These are phyloP conservation scores for Microcebus lehilahytsara DNA, from an alignment of 2,113 vertebrate genomes.

Conservation along the genomic window DNA sequence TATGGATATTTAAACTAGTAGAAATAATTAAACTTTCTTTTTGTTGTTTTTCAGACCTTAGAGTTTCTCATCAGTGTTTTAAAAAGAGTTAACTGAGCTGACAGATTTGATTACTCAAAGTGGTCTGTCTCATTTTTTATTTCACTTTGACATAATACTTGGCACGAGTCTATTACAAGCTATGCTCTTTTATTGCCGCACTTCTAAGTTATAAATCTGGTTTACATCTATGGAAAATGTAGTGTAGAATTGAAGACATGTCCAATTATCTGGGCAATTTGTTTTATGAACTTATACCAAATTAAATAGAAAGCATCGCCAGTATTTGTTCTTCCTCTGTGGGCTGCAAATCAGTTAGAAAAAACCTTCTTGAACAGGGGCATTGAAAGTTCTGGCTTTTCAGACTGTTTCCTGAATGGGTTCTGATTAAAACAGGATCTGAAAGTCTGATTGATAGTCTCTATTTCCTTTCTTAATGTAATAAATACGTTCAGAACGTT, in stretches of 20 bases:
- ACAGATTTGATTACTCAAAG: slow-evolving; percentile 74
- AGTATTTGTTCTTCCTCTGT: slow-evolving; percentile 70
- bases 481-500: slow-evolving; percentile 76
- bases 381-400: slow-evolving; percentile 75
- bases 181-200: slow-evolving; percentile 73
- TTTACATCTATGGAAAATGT: slow-evolving; percentile 75
- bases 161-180: slow-evolving; percentile 67
- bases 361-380: slow-evolving; percentile 49
- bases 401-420: slow-evolving; percentile 67
- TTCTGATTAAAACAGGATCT: slow-evolving; percentile 78
- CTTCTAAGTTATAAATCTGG: slow-evolving; percentile 79
- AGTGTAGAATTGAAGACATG: slow-evolving; percentile 69
- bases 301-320: slow-evolving; percentile 74
- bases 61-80: slow-evolving; percentile 61
- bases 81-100: slow-evolving; percentile 64
- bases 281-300: slow-evolving; percentile 80
- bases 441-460: slow-evolving; percentile 76
- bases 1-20: slow-evolving; percentile 39
- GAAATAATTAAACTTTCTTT: slow-evolving; percentile 53
- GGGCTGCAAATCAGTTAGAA: slow-evolving; percentile 71
- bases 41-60: slow-evolving; percentile 8
- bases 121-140: slow-evolving; percentile 72
- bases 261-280: slow-evolving; percentile 76
- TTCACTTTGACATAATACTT: slow-evolving; percentile 79
- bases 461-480: slow-evolving; percentile 79